A percentile compares a stretch with the other conserved stretches of the same genome.
phyloP scores from a whole-genome alignment of 2,797 vertebrate genomes.

The Neosilurus hyrtlii region DNA sequence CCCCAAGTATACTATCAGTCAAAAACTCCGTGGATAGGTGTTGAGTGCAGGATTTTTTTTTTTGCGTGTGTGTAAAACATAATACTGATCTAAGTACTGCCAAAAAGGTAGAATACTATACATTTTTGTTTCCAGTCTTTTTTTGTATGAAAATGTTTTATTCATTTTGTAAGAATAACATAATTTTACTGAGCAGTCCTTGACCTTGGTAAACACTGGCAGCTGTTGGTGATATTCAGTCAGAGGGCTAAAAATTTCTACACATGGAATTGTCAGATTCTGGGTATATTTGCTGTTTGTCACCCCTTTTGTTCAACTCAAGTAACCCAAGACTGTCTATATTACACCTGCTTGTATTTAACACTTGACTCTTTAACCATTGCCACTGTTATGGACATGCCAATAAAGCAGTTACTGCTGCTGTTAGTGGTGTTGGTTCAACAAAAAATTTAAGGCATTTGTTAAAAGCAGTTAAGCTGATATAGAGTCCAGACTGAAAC shows the following conservation, averaged over 20 bases:
- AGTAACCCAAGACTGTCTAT: not conserved
- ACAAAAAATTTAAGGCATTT: constrained; percentile 29
- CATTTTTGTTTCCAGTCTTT: not conserved
- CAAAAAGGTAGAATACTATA: no score
- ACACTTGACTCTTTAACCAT: not conserved
- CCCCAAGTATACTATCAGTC: no score
- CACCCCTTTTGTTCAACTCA: not conserved
- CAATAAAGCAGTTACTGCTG: constrained; percentile 6
- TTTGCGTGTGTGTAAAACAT: no score
- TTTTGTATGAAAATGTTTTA: not conserved
- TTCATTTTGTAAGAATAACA: not conserved
- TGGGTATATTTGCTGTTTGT: not conserved
- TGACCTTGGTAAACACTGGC: not conserved
- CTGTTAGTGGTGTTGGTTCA: constrained; percentile 23
- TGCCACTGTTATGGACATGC: constrained; percentile 7
- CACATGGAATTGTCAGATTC: not conserved
- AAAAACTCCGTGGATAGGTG: no score
- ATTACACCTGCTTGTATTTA: constrained; percentile 27
- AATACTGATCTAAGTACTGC: no score
- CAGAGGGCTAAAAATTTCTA: not conserved
- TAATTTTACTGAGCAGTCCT: not conserved
- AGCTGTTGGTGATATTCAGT: not conserved
- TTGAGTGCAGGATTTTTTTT: no score
- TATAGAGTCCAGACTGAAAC: constrained; percentile 31
- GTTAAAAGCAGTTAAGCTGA: constrained; percentile 22